Evolutionary conservation across 2,797 vertebrate species (phyloP), one percentile per base, ranked within the genome.

Genomic region (Picus viridis): DNA sequence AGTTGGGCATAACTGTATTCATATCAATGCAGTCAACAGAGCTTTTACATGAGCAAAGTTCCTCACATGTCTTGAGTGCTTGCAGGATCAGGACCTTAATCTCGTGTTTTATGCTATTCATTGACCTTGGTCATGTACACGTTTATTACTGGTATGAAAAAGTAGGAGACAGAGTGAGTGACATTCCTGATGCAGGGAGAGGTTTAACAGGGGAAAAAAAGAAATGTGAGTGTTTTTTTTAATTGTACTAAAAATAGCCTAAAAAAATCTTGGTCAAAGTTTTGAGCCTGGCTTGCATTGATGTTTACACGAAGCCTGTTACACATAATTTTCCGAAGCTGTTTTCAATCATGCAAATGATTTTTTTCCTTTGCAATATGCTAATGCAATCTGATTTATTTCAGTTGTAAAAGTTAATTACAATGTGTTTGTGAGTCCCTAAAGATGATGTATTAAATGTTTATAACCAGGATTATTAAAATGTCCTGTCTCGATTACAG

Each of bases 311-410:
- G 88, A 95, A 96, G 95, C 91, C 96, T 96, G 96, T 97, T 97
- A 94, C 75, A 97, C 97, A 97, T 98, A 97, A 98, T 98, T 98
- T 99, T 98, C 98, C 79, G 96, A 99, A 98, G 98, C 98, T 98
- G 98, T 97, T 98, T 98, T 98, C 98, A 98, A 99, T 99, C 98
- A 99, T 98, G 98, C 98, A 99, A 98, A 99, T 99, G 97, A 99
- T 98, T 98, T 98, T 41, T 98, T 98, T 98, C 97, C 97, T 98
- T 98, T 98, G 98, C 98, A 99, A 98, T 99, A 99, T 98, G 98
- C 97, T 99, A 99, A 99, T 98, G 98, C 97, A 98, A 98, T 98
- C 97, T 98, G 98, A 98, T 98, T 98, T 98, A 98, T 99, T 98
- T 98, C 97, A 97, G 98, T 98, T 98, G 98, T 99, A 98, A 99